phyloP scores from a whole-genome alignment of 2,888 invertebrate genomes.

The Ennomos fuscantarius region DNA sequence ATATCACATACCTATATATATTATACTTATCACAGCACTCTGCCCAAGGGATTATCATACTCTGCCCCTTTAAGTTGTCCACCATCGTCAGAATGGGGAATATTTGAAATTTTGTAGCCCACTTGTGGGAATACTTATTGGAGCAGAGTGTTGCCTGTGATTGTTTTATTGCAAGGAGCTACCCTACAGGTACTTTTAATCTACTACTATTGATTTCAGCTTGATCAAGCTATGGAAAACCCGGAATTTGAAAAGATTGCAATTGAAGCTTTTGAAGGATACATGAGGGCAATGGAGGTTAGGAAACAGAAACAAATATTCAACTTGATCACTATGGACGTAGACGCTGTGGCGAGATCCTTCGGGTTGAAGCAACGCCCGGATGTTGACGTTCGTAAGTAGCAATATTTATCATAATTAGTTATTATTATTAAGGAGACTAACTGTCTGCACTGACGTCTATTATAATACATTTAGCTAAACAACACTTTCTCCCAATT shows the following conservation, averaged over 20 bases:
- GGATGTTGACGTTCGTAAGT: slow-evolving; percentile 94
- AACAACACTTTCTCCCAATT: too few relatives aligned
- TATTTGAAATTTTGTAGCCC: too few relatives aligned
- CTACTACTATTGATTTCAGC: slow-evolving; percentile 80
- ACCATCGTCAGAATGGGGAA: too few relatives aligned
- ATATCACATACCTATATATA: too few relatives aligned
- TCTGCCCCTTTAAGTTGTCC: too few relatives aligned
- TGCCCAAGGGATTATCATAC: too few relatives aligned
- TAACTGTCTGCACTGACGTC: neutral
- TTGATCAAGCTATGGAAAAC: slow-evolving; percentile 95
- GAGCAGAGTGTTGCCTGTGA: too few relatives aligned
- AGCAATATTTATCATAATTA: slow-evolving; percentile 10
- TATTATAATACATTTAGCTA: neutral
- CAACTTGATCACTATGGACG: slow-evolving; percentile 94
- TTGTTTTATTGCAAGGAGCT: too few relatives aligned
- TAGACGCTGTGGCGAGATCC: slow-evolving; percentile 93
- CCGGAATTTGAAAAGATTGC: slow-evolving; percentile 95
- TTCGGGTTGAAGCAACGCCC: slow-evolving; percentile 98
- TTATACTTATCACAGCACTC: too few relatives aligned
- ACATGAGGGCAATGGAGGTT: slow-evolving; percentile 97
- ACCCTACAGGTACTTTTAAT: neutral
- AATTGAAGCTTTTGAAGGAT: slow-evolving; percentile 97
- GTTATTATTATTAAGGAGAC: too few relatives aligned
- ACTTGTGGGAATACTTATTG: too few relatives aligned
- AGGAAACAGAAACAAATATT: slow-evolving; percentile 97